These are phyloP conservation scores for Glaucopsyche alexis DNA, from an alignment of 2,888 invertebrate genomes.

Conservation along the genomic window DNA sequence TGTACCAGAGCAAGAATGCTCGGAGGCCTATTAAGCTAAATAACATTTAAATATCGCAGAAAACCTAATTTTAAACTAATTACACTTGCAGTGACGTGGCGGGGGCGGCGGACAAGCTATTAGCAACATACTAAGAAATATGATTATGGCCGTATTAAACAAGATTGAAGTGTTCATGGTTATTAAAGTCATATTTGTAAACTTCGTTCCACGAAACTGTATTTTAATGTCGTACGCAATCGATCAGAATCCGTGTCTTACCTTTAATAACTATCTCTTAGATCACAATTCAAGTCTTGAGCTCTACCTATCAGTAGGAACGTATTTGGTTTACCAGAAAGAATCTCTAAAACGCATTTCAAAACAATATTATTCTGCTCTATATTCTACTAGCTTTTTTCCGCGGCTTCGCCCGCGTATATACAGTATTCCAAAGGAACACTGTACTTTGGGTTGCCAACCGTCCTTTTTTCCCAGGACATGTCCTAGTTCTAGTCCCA, in stretches of 20 bases:
- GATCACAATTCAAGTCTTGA: neutral
- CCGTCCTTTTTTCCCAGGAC: no score
- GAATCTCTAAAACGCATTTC: neutral
- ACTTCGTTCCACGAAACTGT: conserved; percentile 1
- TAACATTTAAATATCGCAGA: conserved; percentile 28
- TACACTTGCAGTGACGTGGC: neutral
- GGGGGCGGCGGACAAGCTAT: neutral
- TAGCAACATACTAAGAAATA: neutral
- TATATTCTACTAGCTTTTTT: no score
- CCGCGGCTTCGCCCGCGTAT: no score
- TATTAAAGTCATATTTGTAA: conserved; percentile 16
- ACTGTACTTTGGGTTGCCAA: no score
- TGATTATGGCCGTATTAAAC: conserved; percentile 3
- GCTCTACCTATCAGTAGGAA: neutral
- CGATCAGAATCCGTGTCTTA: neutral
- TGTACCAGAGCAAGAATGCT: neutral
- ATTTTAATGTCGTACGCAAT: conserved; percentile 9
- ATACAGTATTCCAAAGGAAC: no score
- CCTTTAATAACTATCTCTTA: neutral
- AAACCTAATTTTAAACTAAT: conserved; percentile 25
- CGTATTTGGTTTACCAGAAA: neutral
- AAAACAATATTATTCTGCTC: no score
- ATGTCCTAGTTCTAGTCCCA: no score
- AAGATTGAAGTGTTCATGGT: conserved; percentile 7
- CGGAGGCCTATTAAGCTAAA: conserved; percentile 21